Conservation (phyloP, 2,797 vertebrate genomes). For the Pipistrellus nathusii region DNA sequence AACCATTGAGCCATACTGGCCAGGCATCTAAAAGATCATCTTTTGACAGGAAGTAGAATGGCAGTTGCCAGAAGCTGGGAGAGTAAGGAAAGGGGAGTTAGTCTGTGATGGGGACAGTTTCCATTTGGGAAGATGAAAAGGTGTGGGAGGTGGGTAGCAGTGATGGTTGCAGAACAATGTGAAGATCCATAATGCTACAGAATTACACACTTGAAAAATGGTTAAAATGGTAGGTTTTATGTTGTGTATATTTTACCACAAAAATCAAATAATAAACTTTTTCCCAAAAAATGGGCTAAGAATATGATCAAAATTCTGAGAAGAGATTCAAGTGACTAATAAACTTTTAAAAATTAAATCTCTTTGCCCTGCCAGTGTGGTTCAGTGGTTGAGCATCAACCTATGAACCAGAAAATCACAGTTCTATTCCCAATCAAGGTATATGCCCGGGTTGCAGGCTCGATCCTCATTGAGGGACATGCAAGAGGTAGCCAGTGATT, state of each 20-base stretch:
- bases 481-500: no score
- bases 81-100: neutral
- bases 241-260: neutral
- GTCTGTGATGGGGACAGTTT: neutral
- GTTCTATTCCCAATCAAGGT: no score
- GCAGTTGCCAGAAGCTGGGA: neutral
- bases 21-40: neutral
- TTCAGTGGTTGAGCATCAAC: no score
- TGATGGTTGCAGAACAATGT: neutral
- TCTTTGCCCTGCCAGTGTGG: no score
- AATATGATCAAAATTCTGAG: slow-evolving; percentile 16
- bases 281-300: neutral
- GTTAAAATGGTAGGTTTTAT: neutral
- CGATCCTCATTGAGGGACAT: no score
- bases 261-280: neutral
- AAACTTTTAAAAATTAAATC: neutral
- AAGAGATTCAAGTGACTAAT: neutral
- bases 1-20: no score
- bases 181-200: neutral
- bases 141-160: neutral
- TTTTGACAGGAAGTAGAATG: neutral
- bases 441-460: no score
- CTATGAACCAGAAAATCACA: no score
- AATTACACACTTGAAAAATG: neutral
- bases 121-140: neutral